phyloP scores from a whole-genome alignment of 2,113 vertebrate species.

The Corythaixoides concolor region DNA sequence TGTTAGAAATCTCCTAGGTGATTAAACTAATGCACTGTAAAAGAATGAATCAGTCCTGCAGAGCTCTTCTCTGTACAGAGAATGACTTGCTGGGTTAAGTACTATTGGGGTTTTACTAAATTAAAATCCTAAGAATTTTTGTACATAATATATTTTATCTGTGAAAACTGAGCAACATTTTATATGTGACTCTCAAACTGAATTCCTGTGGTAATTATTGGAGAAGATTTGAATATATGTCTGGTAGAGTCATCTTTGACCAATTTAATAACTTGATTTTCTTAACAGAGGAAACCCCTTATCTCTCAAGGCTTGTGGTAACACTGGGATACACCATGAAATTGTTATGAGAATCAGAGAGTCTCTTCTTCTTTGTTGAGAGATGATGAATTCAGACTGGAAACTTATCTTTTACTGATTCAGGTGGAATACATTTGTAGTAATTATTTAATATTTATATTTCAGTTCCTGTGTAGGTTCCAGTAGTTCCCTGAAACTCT shows the following conservation, averaged over 20 bases:
- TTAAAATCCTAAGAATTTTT: constrained; percentile 37
- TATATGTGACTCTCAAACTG: constrained; percentile 21
- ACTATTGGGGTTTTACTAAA: constrained; percentile 62
- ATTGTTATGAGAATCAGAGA: constrained; percentile 40
- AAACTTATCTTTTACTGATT: constrained; percentile 19
- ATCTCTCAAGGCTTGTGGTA: constrained; percentile 57
- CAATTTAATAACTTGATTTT: constrained; percentile 66
- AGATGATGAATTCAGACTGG: constrained; percentile 15
- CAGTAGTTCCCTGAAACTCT: not conserved
- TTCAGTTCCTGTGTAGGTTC: not conserved
- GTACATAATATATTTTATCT: constrained; percentile 51
- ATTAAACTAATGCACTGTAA: constrained; percentile 71
- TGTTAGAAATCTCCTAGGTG: constrained; percentile 66
- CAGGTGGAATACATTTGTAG: not conserved
- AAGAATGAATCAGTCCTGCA: constrained; percentile 51
- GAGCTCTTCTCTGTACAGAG: constrained; percentile 34
- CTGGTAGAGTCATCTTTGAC: constrained; percentile 60
- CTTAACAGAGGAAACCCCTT: constrained; percentile 63
- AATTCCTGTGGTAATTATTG: constrained; percentile 70
- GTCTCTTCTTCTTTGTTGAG: not conserved
- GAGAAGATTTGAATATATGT: constrained; percentile 59
- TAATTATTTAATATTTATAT: constrained; percentile 23
- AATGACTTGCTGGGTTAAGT: constrained; percentile 43
- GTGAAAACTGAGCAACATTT: constrained; percentile 16
- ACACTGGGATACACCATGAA: constrained; percentile 14